Percentiles rank a stretch among this genome's conserved stretches.
These are phyloP conservation scores for Ptychochromis oligacanthus DNA, from an alignment of 2,113 vertebrate species.

Conservation along the genomic window DNA sequence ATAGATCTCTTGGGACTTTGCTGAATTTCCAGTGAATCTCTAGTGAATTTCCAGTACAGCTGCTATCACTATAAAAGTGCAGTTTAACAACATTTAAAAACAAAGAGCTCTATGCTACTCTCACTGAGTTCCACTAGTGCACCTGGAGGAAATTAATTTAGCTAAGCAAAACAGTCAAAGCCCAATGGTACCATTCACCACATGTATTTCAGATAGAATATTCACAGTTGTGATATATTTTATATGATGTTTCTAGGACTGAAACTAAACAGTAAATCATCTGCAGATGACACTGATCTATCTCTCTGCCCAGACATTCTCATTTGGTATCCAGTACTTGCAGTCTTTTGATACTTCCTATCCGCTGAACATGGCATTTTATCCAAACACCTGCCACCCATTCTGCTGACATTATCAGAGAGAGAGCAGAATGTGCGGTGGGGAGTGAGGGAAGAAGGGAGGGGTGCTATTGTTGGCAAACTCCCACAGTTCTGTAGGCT, in stretches of 20 bases:
- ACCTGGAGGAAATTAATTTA: constrained; percentile 57
- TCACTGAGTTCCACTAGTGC: constrained; percentile 22
- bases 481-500: constrained; percentile 38
- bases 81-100: neutral
- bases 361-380: neutral
- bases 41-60: neutral
- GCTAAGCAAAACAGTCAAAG: constrained; percentile 47
- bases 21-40: neutral
- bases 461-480: constrained; percentile 71
- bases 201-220: constrained; percentile 13
- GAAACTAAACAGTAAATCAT: neutral
- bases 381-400: constrained; percentile 52
- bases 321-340: neutral
- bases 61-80: neutral
- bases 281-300: neutral
- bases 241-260: neutral
- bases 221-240: constrained; percentile 26
- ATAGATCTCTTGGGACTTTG: neutral
- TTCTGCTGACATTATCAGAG: constrained; percentile 13
- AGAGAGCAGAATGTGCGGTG: constrained; percentile 9
- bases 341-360: neutral
- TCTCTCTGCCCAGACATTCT: neutral
- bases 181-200: constrained; percentile 30
- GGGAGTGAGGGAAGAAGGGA: constrained; percentile 36
- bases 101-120: neutral